Percentiles rank a stretch among this genome's conserved stretches.
Evolutionary conservation across 2,888 invertebrate species (phyloP).

Genomic region (Cyclophora punctaria): DNA sequence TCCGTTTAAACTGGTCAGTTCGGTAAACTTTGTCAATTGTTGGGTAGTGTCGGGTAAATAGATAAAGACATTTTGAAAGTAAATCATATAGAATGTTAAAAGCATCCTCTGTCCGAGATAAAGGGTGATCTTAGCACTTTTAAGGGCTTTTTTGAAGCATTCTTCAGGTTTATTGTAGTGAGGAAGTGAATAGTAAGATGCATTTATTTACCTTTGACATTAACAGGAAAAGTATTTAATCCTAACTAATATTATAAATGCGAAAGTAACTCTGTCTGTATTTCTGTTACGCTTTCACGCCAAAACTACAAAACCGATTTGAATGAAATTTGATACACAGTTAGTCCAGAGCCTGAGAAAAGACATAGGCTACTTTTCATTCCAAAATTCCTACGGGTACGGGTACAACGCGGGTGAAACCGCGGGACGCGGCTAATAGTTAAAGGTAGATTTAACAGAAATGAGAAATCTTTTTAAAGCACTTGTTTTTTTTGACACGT

Average conservation of each 20-base stretch:
- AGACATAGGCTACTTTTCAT: too few relatives aligned
- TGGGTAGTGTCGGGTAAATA: slow-evolving; percentile 47
- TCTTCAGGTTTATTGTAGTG: not conserved
- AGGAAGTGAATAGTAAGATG: not conserved
- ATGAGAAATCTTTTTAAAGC: not conserved
- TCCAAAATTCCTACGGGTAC: too few relatives aligned
- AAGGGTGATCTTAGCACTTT: slow-evolving; percentile 21
- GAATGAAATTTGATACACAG: too few relatives aligned
- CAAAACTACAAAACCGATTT: too few relatives aligned
- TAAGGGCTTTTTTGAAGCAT: slow-evolving; percentile 11
- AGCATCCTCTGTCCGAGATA: slow-evolving; percentile 16
- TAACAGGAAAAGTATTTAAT: not conserved
- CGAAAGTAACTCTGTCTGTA: too few relatives aligned
- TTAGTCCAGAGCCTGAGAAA: too few relatives aligned
- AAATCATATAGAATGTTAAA: slow-evolving; percentile 41
- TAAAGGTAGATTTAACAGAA: not conserved
- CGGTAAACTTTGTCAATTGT: slow-evolving; percentile 43
- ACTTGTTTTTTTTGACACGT: too few relatives aligned
- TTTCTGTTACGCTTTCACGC: too few relatives aligned
- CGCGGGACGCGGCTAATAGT: not conserved
- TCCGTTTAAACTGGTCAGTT: slow-evolving; percentile 22
- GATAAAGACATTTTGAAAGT: slow-evolving; percentile 47
- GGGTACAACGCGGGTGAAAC: too few relatives aligned
- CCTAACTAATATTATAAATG: not conserved
- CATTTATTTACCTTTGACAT: not conserved